Conservation (phyloP, 1,140 invertebrate species). For the Philotrypesis tridentata region DNA sequence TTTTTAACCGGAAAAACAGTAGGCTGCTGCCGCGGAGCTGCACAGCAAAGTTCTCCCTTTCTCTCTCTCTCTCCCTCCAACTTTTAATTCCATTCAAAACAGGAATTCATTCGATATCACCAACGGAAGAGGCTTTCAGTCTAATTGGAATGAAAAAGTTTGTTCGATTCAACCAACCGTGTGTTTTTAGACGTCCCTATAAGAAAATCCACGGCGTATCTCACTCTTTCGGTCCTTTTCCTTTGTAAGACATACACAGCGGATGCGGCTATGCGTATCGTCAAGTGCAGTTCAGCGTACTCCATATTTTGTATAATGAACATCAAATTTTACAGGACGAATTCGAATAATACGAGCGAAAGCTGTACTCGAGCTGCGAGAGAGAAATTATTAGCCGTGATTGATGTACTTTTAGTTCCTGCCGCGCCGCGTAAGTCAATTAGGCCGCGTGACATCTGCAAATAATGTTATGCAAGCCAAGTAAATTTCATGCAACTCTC, state of each 20-base stretch:
- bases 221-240: not conserved
- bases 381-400: slow-evolving; percentile 36
- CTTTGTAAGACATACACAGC: not conserved
- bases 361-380: no score
- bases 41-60: slow-evolving; percentile 23
- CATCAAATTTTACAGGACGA: no score
- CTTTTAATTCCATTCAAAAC: slow-evolving; percentile 45
- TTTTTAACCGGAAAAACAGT: slow-evolving; percentile 10
- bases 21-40: no score
- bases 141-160: slow-evolving; percentile 42
- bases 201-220: not conserved
- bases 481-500: slow-evolving; percentile 41
- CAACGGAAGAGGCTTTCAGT: slow-evolving; percentile 34
- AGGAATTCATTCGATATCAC: slow-evolving; percentile 37
- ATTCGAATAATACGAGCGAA: no score
- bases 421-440: slow-evolving; percentile 42
- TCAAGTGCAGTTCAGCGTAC: no score
- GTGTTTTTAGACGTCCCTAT: not conserved
- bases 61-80: not conserved
- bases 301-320: no score
- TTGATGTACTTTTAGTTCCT: slow-evolving; percentile 47
- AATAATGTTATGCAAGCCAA: slow-evolving; percentile 50
- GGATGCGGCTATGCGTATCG: not conserved
- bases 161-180: not conserved
- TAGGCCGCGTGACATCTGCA: slow-evolving; percentile 48